Evolutionary conservation across 1,140 invertebrate species (phyloP), one percentile per base, ranked within the genome.

Genomic region (Chironomus tepperi): DNA sequence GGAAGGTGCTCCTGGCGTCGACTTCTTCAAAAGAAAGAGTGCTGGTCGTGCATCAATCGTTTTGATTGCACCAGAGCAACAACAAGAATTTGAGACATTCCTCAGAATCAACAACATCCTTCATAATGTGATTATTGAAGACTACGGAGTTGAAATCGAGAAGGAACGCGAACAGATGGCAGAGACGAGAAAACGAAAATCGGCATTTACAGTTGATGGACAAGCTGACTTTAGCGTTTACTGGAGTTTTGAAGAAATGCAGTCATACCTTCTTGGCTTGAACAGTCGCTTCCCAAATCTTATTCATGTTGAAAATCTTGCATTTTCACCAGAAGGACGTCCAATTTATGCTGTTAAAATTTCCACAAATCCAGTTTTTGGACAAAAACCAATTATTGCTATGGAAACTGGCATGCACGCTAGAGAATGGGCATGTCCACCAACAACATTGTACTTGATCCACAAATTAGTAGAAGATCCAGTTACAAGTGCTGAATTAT

Each of bases 381-480:
- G 65, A 10, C 16, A 70, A 8, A 85, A 85, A 75, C 83, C 81
- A 0, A 80, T 84, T 0, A 83, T 84, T 67, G 75, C 85, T 1
- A 81, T 84, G n/a, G 84, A 85, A 72, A 82, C 82, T 47, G 83
- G 80, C 15, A 80, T 84, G 6, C 88, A 90, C 79, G 87, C 88
- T 2, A 81, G 90, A 76, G 90, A 92, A 82, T 92, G 90, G 90
- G 87, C 90, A 47, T 85, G 88, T 0, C 85, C 88, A 5, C 86
- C 89, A 7, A 85, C 87, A 0, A 86, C 86, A 6, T 78, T 89
- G 0, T 90, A 88, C 79, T 85, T 90, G 74, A 84, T 88, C 15
- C 77, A 86, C 74, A 81, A 87, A 77, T 78, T 88, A 9, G 83
- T 86, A 0, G 83, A 84, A 24, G 81, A 85, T 47, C 76, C 85